Percentiles rank a stretch among this genome's conserved stretches.
phyloP scores from a whole-genome alignment of 2,888 invertebrate genomes.

The Linnaemya vulpina region DNA sequence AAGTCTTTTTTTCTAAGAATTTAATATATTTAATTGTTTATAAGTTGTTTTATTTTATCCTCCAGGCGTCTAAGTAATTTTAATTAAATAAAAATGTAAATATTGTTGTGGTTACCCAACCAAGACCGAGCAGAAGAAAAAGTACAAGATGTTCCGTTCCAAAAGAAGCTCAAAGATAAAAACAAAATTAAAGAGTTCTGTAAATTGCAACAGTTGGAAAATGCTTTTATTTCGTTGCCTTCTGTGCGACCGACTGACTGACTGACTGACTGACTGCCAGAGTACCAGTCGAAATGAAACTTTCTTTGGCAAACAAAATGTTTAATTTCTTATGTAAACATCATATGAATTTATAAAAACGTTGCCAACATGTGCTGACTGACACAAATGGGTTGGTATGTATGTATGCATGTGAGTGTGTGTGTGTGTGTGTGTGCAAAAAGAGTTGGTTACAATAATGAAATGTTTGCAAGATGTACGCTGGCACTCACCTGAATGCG shows the following conservation, averaged over 20 bases:
- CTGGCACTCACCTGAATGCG: too few relatives aligned
- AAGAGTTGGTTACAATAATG: not conserved
- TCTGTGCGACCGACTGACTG: too few relatives aligned
- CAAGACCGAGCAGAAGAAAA: not conserved
- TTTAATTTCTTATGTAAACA: slow-evolving; percentile 48
- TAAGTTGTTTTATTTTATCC: slow-evolving; percentile 31
- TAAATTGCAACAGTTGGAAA: slow-evolving; percentile 14
- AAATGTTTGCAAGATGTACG: not conserved
- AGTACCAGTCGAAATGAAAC: slow-evolving; percentile 4
- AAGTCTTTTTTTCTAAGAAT: slow-evolving; percentile 11
- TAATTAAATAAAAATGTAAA: slow-evolving; percentile 62
- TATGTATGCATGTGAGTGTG: too few relatives aligned
- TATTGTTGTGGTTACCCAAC: slow-evolving; percentile 45
- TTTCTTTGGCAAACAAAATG: slow-evolving; percentile 36
- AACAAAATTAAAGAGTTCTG: slow-evolving; percentile 6
- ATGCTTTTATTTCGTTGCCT: not conserved
- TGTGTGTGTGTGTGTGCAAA: too few relatives aligned
- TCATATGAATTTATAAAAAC: slow-evolving; percentile 26
- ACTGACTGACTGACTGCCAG: too few relatives aligned
- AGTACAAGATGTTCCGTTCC: not conserved
- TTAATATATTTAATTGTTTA: slow-evolving; percentile 53
- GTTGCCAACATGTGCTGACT: not conserved
- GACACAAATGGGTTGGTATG: too few relatives aligned
- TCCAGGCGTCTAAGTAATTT: slow-evolving; percentile 53
- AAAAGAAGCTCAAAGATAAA: not conserved